Evolutionary conservation across 2,888 invertebrate species (phyloP).

Genomic region (Cheilosia vernalis): DNA sequence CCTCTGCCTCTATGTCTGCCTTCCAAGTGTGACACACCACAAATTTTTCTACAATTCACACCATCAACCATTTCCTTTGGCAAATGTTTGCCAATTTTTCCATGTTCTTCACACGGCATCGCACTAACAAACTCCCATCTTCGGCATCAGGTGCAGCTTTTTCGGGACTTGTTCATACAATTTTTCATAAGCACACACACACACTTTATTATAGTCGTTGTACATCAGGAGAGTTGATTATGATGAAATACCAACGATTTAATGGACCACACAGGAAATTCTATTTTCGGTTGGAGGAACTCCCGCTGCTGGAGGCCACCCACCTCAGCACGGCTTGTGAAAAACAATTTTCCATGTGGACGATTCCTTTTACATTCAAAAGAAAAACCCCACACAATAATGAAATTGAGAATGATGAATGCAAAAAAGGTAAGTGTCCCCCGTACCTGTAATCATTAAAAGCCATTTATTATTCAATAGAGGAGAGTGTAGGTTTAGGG

Average conservation of each 20-base stretch:
- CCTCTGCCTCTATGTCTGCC: neutral
- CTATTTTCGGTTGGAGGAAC: constrained; percentile 49
- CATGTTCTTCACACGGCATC: constrained; percentile 18
- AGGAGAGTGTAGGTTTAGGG: neutral
- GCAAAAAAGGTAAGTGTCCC: constrained; percentile 10
- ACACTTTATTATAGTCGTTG: neutral
- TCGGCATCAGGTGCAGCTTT: constrained; percentile 43
- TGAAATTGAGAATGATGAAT: constrained; percentile 48
- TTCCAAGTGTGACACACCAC: constrained; percentile 61
- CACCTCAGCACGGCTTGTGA: constrained; percentile 13
- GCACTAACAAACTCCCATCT: neutral
- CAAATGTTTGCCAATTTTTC: constrained; percentile 68
- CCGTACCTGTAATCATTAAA: constrained; percentile 51
- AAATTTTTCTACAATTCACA: constrained; percentile 63
- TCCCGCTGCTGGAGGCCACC: neutral
- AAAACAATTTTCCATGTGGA: constrained; percentile 70
- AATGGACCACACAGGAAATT: constrained; percentile 72
- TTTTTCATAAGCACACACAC: constrained; percentile 43
- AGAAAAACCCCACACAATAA: constrained; percentile 6
- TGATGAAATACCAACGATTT: constrained; percentile 73
- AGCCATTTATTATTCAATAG: constrained; percentile 40
- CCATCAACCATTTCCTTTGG: constrained; percentile 46
- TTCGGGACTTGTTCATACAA: constrained; percentile 7
- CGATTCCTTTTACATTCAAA: constrained; percentile 37
- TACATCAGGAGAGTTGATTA: constrained; percentile 52